Evolutionary conservation across 2,113 vertebrate species (phyloP).

Genomic region (Phalacrocorax pelagicus): DNA sequence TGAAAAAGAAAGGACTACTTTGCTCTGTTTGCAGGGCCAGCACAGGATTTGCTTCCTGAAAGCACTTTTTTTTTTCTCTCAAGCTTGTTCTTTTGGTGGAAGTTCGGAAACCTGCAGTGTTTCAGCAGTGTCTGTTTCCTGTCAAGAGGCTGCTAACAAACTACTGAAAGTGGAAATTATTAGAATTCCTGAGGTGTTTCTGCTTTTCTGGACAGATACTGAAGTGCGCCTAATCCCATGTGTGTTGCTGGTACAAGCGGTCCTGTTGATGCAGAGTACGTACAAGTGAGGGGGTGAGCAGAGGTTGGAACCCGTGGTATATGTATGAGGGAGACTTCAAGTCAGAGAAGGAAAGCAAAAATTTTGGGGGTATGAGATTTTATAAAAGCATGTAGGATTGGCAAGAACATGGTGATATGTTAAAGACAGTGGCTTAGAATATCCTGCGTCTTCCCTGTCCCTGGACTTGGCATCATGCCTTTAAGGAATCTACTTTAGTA

Average conservation of each 20-base stretch:
- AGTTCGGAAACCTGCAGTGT: not conserved
- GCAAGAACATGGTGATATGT: not conserved
- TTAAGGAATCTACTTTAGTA: not conserved
- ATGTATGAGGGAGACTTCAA: not conserved
- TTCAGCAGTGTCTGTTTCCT: not conserved
- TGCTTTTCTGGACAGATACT: not conserved
- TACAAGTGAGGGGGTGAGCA: not conserved
- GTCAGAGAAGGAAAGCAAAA: not conserved
- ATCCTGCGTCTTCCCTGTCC: not conserved
- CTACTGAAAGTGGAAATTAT: not conserved
- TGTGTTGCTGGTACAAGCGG: not conserved
- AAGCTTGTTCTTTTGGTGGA: not conserved
- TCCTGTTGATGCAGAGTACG: not conserved
- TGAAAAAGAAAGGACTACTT: not conserved
- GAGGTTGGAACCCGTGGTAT: not conserved
- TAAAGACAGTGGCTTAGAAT: not conserved
- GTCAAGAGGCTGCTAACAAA: not conserved
- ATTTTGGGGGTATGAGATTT: not conserved
- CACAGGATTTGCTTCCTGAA: not conserved
- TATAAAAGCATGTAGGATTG: not conserved
- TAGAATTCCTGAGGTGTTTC: not conserved
- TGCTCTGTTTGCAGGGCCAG: not conserved
- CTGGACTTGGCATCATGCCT: not conserved
- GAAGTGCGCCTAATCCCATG: rapidly evolving
- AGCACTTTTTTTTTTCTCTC: not conserved